Base-by-base conservation (phyloP, 1,140 invertebrate species). In the Papilio aristodemus region DNA sequence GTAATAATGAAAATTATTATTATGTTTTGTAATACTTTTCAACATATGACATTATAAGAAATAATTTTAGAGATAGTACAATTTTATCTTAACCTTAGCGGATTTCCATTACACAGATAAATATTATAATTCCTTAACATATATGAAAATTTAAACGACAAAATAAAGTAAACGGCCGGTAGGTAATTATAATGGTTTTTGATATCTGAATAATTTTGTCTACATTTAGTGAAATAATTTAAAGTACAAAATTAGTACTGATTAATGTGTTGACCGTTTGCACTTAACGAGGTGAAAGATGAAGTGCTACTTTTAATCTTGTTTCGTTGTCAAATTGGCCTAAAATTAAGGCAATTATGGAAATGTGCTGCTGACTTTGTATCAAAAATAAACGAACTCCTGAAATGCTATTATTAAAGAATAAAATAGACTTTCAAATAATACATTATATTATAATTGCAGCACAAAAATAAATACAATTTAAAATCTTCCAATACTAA, bases 281-380 rank as follows among this genome's bases (percentile, higher is more conserved):
- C 27, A 66, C n/a, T 66, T 66, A 36, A 66, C 36, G 63, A 66
- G 63, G 41, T 50, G 25, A 37, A 66, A 66, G 63, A 66, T 66
- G 63, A 50, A 66, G 63, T 66, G 63, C 27, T 46, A 46, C 36
- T 66, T 41, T 66, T 66, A 54, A 50, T 66, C 63, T 66, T 66
- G 43, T 50, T 66, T 36, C 43, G 63, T 50, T 66, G 50, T 36
- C 63, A 50, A 66, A 66, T 66, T 66, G 43, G 63, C 63, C 63
- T 64, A 66, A 36, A 59, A 66, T 66, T 66, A 66, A 66, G 27
- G 63, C 63, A 50, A 43, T 66, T 66, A 66, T 50, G 41, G 9
- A 66, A 66, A 66, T 36, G 41, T 66, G 63, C 14, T 50, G 43
- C 43, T 50, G 43, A 27, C 43, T 66, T 66, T 36, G 63, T 9